Conservation (phyloP, 2,797 vertebrate species). For the Halcyon smyrnensis region DNA sequence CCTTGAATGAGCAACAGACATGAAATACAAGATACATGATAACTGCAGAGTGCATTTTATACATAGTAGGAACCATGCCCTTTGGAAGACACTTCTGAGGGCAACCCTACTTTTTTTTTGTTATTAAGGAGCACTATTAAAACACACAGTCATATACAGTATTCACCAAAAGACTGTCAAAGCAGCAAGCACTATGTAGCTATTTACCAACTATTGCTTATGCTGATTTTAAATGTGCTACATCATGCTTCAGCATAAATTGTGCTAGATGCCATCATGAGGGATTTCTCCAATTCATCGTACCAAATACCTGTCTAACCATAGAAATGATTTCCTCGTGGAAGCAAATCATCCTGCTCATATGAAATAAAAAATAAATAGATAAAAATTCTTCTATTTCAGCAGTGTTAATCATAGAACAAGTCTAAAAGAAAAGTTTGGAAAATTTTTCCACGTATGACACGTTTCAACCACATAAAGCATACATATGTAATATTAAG, state of each 20-base stretch:
- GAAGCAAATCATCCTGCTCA: neutral
- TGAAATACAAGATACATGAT: neutral
- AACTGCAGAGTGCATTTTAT: neutral
- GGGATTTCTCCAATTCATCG: slow-evolving; percentile 2
- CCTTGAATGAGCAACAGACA: neutral
- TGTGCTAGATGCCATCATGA: neutral
- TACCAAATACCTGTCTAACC: neutral
- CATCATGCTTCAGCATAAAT: neutral
- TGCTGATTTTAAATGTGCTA: neutral
- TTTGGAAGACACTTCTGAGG: neutral
- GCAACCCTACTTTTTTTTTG: neutral
- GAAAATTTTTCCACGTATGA: neutral
- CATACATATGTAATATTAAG: neutral
- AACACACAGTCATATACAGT: neutral
- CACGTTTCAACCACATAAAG: neutral
- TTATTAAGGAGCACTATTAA: neutral
- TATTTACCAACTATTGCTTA: neutral
- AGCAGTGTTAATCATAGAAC: neutral
- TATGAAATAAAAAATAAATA: neutral
- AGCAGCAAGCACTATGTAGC: neutral
- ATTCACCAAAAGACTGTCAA: neutral
- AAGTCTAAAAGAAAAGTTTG: neutral
- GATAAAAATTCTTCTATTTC: neutral
- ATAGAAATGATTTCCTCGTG: neutral
- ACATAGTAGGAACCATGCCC: fast-evolving